Evolutionary conservation across 2,113 vertebrate genomes (phyloP).

Genomic region (Dicrurus megarhynchus): DNA sequence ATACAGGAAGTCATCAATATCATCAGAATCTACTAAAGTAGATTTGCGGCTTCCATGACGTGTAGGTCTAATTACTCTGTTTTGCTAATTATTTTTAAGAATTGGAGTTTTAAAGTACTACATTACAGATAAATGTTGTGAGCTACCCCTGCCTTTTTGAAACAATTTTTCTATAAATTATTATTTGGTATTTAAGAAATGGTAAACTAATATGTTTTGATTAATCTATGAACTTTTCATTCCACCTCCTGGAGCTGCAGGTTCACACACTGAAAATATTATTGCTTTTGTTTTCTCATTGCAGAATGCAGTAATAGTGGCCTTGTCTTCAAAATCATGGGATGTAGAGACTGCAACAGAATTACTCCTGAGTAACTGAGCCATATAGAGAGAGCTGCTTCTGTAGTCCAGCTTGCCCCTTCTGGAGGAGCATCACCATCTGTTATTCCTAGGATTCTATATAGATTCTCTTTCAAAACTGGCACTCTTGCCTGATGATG

Average conservation of each 20-base stretch:
- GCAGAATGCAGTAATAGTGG: constrained; percentile 99
- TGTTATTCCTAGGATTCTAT: constrained; percentile 87
- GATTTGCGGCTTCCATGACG: fast-evolving
- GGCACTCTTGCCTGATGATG: constrained; percentile 81
- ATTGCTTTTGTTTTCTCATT: constrained; percentile 48
- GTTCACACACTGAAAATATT: neutral
- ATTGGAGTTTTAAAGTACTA: neutral
- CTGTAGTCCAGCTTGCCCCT: constrained; percentile 75
- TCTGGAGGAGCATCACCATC: constrained; percentile 80
- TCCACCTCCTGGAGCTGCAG: neutral
- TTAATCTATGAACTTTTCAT: neutral
- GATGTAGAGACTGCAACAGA: constrained; percentile 98
- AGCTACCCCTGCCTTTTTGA: neutral
- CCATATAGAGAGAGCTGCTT: constrained; percentile 71
- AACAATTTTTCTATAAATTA: neutral
- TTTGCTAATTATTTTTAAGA: neutral
- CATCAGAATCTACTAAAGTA: neutral
- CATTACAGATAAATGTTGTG: neutral
- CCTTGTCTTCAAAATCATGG: constrained; percentile 99
- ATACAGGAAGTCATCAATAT: neutral
- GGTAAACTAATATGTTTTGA: neutral
- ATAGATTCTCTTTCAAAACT: constrained; percentile 86
- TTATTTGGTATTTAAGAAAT: neutral
- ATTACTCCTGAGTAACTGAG: constrained; percentile 97
- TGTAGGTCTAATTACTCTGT: neutral